Evolutionary conservation across 1,140 invertebrate species (phyloP).

Genomic region (Drosophila biarmipes): DNA sequence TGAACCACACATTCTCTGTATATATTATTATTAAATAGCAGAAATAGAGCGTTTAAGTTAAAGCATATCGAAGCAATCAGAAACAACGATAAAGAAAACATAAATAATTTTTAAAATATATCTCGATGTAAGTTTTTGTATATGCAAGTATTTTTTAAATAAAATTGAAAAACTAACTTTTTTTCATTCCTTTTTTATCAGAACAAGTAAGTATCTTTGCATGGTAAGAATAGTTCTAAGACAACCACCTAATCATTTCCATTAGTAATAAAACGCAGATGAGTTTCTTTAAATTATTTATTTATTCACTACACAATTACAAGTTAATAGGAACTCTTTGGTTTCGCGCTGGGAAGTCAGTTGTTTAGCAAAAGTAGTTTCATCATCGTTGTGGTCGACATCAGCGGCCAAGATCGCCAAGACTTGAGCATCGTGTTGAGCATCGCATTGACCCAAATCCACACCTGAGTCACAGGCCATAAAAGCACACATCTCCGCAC

Average conservation of each 20-base stretch:
- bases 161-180: conserved; percentile 53
- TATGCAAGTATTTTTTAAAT: conserved; percentile 70
- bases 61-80: conserved; percentile 49
- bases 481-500: conserved; percentile 39
- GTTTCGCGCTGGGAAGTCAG: conserved; percentile 42
- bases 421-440: conserved; percentile 46
- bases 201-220: no score
- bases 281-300: conserved; percentile 5
- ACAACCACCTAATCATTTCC: not conserved
- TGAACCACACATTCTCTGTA: conserved; percentile 71
- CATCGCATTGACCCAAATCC: conserved; percentile 71
- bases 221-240: no score
- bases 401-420: conserved; percentile 43
- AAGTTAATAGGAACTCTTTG: conserved; percentile 59
- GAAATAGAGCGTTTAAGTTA: conserved; percentile 70
- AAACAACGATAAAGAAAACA: conserved; percentile 27
- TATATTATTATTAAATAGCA: conserved; percentile 83
- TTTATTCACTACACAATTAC: conserved; percentile 42
- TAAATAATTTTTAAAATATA: conserved; percentile 42
- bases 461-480: conserved; percentile 63
- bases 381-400: conserved; percentile 42
- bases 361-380: conserved; percentile 45
- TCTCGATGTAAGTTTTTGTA: conserved; percentile 70
- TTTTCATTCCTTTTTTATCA: no score
- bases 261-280: not conserved